Evolutionary conservation across 1,140 invertebrate genomes (phyloP), one percentile per base, ranked within the genome.

Genomic region (Neodiprion virginianus): DNA sequence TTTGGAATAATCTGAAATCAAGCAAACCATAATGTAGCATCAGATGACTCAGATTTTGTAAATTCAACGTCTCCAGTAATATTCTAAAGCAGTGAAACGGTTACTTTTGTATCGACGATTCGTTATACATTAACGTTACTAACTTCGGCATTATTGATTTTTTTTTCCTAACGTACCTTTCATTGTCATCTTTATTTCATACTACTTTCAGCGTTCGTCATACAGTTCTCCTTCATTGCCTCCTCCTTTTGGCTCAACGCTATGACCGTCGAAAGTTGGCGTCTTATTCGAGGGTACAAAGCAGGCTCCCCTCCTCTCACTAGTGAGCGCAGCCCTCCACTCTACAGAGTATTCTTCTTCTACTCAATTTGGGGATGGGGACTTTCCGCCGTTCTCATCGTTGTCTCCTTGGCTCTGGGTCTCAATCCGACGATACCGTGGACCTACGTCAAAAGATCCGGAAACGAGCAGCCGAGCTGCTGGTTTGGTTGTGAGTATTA

Each of bases 231-330:
- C 78, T 94, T 95, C 82, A 83, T 96, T 72, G 89, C 92, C 1
- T 93, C 93, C 48, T 96, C 96, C 82, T 94, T 93, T 73, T 96
- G 95, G 95, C 93, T 96, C 88, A 93, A 92, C 80, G 89, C 93
- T 8, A 93, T 95, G 89, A 93, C 93, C 68, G 91, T 92, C 75
- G 92, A 95, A 78, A 92, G 93, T 21, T 94, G 91, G 89, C 86
- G 88, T 0, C 65, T 87, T 65, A 81, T 87, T 3, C 74, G 78
- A 48, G 76, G 83, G 76, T 80, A 87, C 75, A 84, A 87, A 87
- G 53, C 11, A 12, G 53, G n/a, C 11, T 72, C 75, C 8, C 7
- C 48, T 73, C 76, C 78, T 12, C 74, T 67, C 17, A 65, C 73
- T 40, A 75, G 69, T 66, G 73, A 74, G 0, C 77, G 73, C 71